A percentile compares a stretch with the other conserved stretches of the same genome.
These are phyloP conservation scores for Harmothoe impar DNA, from an alignment of 2,888 invertebrate genomes.

Conservation along the genomic window DNA sequence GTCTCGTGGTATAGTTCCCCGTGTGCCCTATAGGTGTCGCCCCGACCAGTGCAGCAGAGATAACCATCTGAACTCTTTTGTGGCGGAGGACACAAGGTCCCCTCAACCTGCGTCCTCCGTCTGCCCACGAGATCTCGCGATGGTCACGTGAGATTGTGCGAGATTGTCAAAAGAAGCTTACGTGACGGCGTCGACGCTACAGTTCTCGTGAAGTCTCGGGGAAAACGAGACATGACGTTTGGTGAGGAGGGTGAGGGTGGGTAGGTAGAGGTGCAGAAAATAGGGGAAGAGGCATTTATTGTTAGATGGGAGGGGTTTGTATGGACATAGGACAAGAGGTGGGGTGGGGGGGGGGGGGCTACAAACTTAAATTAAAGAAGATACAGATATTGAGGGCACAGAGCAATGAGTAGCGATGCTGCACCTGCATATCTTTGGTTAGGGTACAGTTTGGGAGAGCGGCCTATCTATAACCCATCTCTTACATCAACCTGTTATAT, in stretches of 20 bases:
- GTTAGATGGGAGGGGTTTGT: too few species aligned
- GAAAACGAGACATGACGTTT: conserved; percentile 21
- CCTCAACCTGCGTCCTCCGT: neutral
- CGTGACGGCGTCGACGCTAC: conserved; percentile 1
- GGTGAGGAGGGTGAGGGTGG: neutral
- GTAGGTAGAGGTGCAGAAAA: neutral
- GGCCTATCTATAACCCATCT: too few species aligned
- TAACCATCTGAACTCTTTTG: neutral
- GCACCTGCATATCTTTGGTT: too few species aligned
- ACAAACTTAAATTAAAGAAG: too few species aligned
- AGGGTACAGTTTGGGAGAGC: too few species aligned
- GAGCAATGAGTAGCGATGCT: too few species aligned
- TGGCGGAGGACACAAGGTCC: neutral
- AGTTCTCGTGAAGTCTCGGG: neutral
- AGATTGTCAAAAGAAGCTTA: conserved; percentile 14
- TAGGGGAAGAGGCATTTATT: neutral
- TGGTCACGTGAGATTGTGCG: conserved; percentile 12
- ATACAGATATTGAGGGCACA: too few species aligned
- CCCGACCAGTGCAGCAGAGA: neutral
- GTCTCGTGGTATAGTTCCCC: too few species aligned
- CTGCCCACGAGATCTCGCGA: conserved; percentile 23
- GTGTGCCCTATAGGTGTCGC: neutral
- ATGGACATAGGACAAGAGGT: too few species aligned
- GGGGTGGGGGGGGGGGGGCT: too few species aligned
- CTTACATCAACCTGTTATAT: too few species aligned